Evolutionary conservation across 1,140 invertebrate genomes (phyloP), one percentile per base, ranked within the genome.

Genomic region (Drosophila fuyamai): DNA sequence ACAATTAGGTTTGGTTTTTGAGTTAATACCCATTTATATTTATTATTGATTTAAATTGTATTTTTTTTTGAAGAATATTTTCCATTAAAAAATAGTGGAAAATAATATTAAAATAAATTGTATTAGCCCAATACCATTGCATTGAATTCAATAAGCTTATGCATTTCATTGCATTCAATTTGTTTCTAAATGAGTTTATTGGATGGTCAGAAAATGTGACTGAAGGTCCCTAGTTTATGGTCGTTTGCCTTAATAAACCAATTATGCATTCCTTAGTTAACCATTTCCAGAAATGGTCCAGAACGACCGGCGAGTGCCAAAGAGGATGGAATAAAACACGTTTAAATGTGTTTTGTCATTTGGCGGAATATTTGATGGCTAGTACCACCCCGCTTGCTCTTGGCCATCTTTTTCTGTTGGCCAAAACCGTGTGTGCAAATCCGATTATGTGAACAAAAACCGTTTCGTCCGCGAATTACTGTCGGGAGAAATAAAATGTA

Each of bases 401-500:
- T 18, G 29, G 38, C 14, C 40, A 35, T 53, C 12, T 38, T 14
- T 27, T 4, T 62, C 27, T 12, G 27, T 41, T 38, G 23, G 38
- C 27, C n/a, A 46, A 46, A 63, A 61, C 40, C 47, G 36, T 75
- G 40, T 13, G 53, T 57, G 53, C 51, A 89, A 89, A 89, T 89
- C 84, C 80, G 84, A 88, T 89, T 88, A 89, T 84, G 84, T 62
- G 85, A 79, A 61, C 80, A 78, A 84, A 89, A 72, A 70, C 80
- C 84, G 68, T 75, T 80, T 58, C 66, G 63, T 70, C 77, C 80
- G 73, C 80, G 84, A 88, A 88, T 88, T 88, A 89, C 84, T 78
- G 84, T 84, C 77, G 68, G 66, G 80, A 83, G 84, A 89, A 80
- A 88, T 88, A 72, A 88, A 88, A 88, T 84, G 84, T 77, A 84